Percentiles rank a stretch among this genome's conserved stretches.
Evolutionary conservation across 2,113 vertebrate genomes (phyloP).

Genomic region (Cepphus grylle): DNA sequence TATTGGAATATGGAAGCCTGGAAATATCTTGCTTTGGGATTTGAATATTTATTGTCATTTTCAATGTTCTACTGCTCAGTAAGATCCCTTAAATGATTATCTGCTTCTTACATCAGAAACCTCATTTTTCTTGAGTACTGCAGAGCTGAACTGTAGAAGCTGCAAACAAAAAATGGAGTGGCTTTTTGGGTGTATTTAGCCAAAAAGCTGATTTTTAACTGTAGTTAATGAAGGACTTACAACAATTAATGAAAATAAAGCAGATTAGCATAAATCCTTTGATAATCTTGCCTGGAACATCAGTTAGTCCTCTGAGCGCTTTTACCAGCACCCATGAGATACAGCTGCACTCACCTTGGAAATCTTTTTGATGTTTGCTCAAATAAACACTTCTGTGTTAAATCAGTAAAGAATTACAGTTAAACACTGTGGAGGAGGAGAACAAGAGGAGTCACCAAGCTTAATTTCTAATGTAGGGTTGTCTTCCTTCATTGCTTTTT

Average conservation of each 20-base stretch:
- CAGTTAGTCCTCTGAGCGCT: background rate
- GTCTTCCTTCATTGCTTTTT: background rate
- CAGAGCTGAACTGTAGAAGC: background rate
- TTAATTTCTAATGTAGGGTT: background rate
- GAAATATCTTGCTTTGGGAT: background rate
- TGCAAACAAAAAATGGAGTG: background rate
- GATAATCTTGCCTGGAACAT: background rate
- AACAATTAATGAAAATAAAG: background rate
- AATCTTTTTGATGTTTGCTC: background rate
- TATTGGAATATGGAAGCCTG: background rate
- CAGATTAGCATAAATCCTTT: background rate
- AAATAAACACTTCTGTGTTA: background rate
- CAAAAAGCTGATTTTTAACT: background rate
- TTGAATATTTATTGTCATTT: slow-evolving; percentile 2
- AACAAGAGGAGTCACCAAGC: background rate
- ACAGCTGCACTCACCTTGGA: background rate
- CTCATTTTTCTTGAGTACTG: background rate
- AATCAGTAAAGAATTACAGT: background rate
- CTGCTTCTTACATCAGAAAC: background rate
- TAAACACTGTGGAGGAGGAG: background rate
- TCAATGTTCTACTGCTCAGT: background rate
- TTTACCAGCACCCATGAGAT: background rate
- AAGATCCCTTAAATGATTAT: background rate
- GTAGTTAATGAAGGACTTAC: background rate
- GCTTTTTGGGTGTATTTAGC: background rate